Evolutionary conservation across 2,797 vertebrate genomes (phyloP), one percentile per base, ranked within the genome.

Genomic region (Todus mexicanus): DNA sequence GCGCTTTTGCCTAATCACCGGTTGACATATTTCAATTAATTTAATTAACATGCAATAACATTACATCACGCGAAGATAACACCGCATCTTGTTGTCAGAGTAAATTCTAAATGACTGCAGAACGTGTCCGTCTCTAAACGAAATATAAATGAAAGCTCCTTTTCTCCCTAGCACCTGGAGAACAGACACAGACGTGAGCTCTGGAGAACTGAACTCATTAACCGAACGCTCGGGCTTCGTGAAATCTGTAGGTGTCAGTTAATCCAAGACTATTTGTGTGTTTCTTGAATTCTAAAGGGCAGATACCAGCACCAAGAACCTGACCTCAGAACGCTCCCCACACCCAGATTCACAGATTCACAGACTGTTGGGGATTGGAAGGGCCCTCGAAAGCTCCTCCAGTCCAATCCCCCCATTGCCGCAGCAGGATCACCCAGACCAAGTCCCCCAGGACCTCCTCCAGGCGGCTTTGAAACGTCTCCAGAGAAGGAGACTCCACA

Each of bases 211-310:
- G 37, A 79, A 23, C 21, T 37, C 48, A 4, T 5, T 11, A 3
- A 17, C 16, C 4, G 53, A 26, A 17, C 1, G 4, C 3, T 4
- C 2, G 5, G 64, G 7, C 27, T 56, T 23, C 2, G 29, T 29
- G 26, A 29, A 53, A 53, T 53, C 50, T 27, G 22, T 29, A 29
- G 26, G 40, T 22, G 29, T n/a, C 61, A 43, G 13, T 12, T 31
- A 20, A 43, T n/a, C 84, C 77, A 8, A 10, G 31, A 7, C 3
- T 2, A 15, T 19, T n/a, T 37, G 3, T 11, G 22, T 13, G 33
- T 12, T 25, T 6, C 47, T 15, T 8, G 23, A 54, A 7, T 10
- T 33, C 4, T 0, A 8, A 3, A 53, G 43, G 31, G 31, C 68
- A 71, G 33, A 11, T 25, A 6, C 26, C 61, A 64, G 57, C 3